These are phyloP conservation scores for Hirtodrosophila histrioides DNA, from an alignment of 2,888 invertebrate species.

Conservation along the genomic window DNA sequence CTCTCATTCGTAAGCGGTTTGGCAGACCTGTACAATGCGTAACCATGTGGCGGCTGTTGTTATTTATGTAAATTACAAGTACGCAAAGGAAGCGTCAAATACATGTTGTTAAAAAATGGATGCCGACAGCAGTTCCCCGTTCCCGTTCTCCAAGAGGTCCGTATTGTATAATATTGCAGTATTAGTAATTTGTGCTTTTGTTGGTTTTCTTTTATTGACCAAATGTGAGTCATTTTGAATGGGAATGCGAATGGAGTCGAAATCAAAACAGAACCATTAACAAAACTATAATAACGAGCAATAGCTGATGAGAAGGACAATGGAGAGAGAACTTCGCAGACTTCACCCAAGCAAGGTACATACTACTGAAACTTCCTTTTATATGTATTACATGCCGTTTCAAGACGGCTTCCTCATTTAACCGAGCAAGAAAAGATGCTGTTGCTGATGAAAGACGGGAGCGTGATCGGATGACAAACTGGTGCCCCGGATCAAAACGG, in stretches of 20 bases:
- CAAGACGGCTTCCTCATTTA: constrained; percentile 6
- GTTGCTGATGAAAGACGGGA: constrained; percentile 52
- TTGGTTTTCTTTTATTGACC: constrained; percentile 73
- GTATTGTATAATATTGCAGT: constrained; percentile 40
- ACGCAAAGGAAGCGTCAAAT: constrained; percentile 6
- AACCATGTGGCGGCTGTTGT: constrained; percentile 27
- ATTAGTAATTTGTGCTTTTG: constrained; percentile 48
- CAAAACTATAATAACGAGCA: no score
- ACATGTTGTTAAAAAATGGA: constrained; percentile 45
- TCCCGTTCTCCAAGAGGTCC: constrained; percentile 50
- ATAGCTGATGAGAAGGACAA: constrained; percentile 3
- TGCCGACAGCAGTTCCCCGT: constrained; percentile 65
- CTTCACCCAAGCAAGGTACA: no score
- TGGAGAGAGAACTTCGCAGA: neutral
- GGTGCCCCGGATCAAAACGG: constrained; percentile 33
- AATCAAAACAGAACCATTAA: neutral
- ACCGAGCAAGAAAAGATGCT: constrained; percentile 49
- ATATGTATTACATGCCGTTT: no score
- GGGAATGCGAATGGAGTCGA: constrained; percentile 16
- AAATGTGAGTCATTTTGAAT: constrained; percentile 51
- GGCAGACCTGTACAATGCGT: neutral
- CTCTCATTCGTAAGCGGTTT: neutral
- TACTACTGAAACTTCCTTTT: no score
- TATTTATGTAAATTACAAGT: constrained; percentile 10
- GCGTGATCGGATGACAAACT: constrained; percentile 46